phyloP scores from a whole-genome alignment of 2,888 invertebrate species.

The Drosophila cognata region DNA sequence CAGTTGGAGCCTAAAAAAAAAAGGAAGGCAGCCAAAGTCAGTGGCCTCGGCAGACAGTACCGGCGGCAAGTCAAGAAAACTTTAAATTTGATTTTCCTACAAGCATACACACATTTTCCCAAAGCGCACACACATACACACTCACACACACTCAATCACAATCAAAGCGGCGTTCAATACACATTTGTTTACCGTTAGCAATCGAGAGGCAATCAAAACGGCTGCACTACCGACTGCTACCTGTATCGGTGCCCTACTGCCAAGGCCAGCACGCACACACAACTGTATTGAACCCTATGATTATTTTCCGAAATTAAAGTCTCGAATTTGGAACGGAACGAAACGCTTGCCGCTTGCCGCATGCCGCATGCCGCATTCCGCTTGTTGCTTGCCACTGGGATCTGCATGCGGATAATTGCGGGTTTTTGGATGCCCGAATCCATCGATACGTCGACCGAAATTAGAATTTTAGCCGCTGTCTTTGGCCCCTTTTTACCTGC shows the following conservation, averaged over 20 bases:
- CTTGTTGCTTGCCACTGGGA: slow-evolving; percentile 23
- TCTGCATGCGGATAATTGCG: slow-evolving; percentile 72
- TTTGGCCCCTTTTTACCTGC: slow-evolving; percentile 12
- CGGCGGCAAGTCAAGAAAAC: slow-evolving; percentile 8
- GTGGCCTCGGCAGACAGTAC: not conserved
- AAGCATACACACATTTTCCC: not conserved
- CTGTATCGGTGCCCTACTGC: slow-evolving; percentile 57
- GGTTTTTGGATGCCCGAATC: slow-evolving; percentile 28
- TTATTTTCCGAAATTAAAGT: slow-evolving; percentile 67
- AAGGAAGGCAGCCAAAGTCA: slow-evolving; percentile 8
- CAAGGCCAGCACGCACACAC: slow-evolving; percentile 66
- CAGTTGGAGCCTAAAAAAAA: not conserved
- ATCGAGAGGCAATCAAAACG: slow-evolving; percentile 70
- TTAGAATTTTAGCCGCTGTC: slow-evolving; percentile 43
- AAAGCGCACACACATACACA: not conserved
- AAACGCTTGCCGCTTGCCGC: slow-evolving; percentile 16
- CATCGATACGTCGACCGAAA: slow-evolving; percentile 42
- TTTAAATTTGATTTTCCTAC: slow-evolving; percentile 16
- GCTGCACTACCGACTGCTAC: slow-evolving; percentile 18
- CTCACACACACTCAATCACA: not conserved
- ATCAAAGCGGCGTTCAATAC: slow-evolving; percentile 4
- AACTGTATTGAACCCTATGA: slow-evolving; percentile 59
- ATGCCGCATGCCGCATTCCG: slow-evolving; percentile 9
- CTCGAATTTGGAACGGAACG: slow-evolving; percentile 38
- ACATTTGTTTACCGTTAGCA: slow-evolving; percentile 66